Evolutionary conservation across 2,113 vertebrate species (phyloP).

Genomic region (Dolichotis patagonum): DNA sequence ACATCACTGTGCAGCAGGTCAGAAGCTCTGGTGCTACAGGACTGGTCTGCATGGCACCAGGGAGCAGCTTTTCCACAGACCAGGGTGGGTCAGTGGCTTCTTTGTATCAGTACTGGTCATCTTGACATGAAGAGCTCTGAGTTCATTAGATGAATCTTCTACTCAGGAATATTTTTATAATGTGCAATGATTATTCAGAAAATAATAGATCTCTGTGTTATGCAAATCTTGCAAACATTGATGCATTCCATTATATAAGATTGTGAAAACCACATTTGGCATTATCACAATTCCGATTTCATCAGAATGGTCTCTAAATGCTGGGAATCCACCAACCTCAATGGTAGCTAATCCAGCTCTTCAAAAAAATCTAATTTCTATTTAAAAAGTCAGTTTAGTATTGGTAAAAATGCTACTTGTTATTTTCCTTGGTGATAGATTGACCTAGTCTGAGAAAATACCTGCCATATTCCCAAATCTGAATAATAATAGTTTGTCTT

Average conservation of each 20-base stretch:
- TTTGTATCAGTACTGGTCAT: background rate
- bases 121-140: too few species aligned
- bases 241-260: background rate
- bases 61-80: background rate
- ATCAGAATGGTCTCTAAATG: background rate
- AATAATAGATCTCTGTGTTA: background rate
- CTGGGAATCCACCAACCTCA: background rate
- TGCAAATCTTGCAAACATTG: background rate
- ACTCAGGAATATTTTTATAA: background rate
- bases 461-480: background rate
- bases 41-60: background rate
- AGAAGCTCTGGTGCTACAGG: background rate
- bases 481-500: background rate
- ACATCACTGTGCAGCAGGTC: background rate
- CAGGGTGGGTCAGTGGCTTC: background rate
- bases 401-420: background rate
- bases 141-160: background rate
- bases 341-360: background rate
- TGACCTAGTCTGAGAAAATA: background rate
- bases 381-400: background rate
- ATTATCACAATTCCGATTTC: background rate
- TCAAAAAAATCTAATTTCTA: background rate
- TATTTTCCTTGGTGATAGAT: background rate
- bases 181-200: background rate
- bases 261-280: background rate